Percentiles rank a stretch among this genome's conserved stretches.
Conservation (phyloP, 2,797 vertebrate genomes). For the Microhierax caerulescens region DNA sequence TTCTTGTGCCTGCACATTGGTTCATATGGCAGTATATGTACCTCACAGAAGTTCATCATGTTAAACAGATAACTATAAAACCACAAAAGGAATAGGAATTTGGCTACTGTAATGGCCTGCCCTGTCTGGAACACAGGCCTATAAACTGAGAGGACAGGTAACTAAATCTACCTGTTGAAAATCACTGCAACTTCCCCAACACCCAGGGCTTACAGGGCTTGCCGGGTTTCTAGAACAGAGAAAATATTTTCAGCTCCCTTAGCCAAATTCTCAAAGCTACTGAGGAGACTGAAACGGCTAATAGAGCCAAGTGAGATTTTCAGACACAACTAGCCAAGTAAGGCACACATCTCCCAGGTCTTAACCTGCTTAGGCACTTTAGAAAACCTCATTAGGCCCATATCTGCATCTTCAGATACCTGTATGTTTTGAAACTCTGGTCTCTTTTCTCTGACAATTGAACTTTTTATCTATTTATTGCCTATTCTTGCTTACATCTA, state of each 20-base stretch:
- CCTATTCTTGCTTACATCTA: neutral
- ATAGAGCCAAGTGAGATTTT: neutral
- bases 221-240: neutral
- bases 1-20: neutral
- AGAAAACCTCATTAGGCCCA: neutral
- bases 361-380: neutral
- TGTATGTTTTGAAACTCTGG: neutral
- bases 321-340: neutral
- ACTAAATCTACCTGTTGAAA: neutral
- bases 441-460: neutral
- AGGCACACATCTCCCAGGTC: neutral
- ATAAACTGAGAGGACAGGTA: neutral
- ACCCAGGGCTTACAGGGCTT: neutral
- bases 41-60: neutral
- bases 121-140: neutral
- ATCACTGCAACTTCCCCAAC: neutral
- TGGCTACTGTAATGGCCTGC: neutral
- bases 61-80: neutral
- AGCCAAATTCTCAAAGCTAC: neutral
- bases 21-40: accelerated
- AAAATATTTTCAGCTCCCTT: neutral
- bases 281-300: neutral
- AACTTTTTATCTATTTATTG: neutral
- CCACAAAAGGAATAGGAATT: neutral
- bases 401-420: neutral